phyloP scores from a whole-genome alignment of 2,113 vertebrate genomes.

The Datnioides undecimradiatus region DNA sequence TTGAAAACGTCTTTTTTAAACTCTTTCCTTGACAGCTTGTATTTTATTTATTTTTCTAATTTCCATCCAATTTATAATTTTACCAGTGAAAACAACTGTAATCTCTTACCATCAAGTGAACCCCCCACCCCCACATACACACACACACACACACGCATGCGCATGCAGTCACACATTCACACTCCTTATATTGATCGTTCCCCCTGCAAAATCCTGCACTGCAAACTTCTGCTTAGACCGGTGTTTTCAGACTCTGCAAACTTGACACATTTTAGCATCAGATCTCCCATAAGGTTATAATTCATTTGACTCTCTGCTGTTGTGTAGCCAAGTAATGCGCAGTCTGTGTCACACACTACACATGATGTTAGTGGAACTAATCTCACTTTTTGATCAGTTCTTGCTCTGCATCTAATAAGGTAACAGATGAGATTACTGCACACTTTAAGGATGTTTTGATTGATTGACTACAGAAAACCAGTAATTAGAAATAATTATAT shows the following conservation, averaged over 20 bases:
- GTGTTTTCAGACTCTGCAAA: constrained; percentile 22
- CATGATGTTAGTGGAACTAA: not conserved
- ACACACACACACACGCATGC: too few species aligned
- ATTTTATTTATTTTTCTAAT: not conserved
- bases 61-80: not conserved
- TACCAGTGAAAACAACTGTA: not conserved
- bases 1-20: too few species aligned
- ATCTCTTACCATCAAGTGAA: not conserved
- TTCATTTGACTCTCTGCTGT: constrained; percentile 6
- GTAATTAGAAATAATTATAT: not conserved
- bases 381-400: not conserved
- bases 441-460: not conserved
- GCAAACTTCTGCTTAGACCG: constrained; percentile 15
- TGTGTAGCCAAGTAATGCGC: not conserved
- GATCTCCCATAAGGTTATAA: not conserved
- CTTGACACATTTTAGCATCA: constrained; percentile 11
- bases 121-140: too few species aligned
- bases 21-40: too few species aligned
- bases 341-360: not conserved
- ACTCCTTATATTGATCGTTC: constrained; percentile 4
- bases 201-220: constrained; percentile 1
- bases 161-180: too few species aligned
- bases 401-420: not conserved
- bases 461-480: not conserved
- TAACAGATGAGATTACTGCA: not conserved